Conservation (phyloP, 2,888 invertebrate genomes). For the Trypoxylon attenuatum region DNA sequence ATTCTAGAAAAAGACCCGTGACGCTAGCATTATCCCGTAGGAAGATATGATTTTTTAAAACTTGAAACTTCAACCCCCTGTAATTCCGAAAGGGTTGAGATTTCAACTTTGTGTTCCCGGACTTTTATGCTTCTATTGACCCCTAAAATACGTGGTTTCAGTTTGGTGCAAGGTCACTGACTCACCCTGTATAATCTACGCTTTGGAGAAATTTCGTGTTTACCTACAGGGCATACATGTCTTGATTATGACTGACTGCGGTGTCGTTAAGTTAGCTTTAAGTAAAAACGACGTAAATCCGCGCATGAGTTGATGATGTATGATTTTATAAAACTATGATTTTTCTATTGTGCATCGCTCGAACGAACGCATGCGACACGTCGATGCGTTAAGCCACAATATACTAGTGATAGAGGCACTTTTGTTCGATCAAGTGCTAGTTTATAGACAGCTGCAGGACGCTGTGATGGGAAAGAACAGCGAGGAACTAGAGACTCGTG, state of each 20-base stretch:
- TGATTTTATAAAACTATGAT: constrained; percentile 11
- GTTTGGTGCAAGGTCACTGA: no score
- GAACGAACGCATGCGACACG: constrained; percentile 1
- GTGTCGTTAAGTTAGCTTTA: constrained; percentile 5
- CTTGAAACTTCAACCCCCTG: no score
- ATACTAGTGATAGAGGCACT: constrained; percentile 8
- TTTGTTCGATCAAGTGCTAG: constrained; percentile 3
- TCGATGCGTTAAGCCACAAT: constrained; percentile 9
- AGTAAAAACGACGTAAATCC: constrained; percentile 17
- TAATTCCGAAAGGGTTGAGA: no score
- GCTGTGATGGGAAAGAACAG: neutral
- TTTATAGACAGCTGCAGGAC: constrained; percentile 6
- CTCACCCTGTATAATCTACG: constrained; percentile 15
- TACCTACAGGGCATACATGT: constrained; percentile 7
- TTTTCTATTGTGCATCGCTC: constrained; percentile 7
- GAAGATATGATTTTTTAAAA: no score
- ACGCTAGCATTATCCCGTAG: no score
- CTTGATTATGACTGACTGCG: constrained; percentile 7
- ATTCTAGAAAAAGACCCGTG: no score
- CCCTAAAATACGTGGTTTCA: no score
- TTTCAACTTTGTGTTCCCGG: no score
- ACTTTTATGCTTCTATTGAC: no score
- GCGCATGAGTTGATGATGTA: constrained; percentile 5
- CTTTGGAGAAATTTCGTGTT: constrained; percentile 9
- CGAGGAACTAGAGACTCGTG: neutral